phyloP scores from a whole-genome alignment of 2,113 vertebrate genomes.

The Malurus melanocephalus region DNA sequence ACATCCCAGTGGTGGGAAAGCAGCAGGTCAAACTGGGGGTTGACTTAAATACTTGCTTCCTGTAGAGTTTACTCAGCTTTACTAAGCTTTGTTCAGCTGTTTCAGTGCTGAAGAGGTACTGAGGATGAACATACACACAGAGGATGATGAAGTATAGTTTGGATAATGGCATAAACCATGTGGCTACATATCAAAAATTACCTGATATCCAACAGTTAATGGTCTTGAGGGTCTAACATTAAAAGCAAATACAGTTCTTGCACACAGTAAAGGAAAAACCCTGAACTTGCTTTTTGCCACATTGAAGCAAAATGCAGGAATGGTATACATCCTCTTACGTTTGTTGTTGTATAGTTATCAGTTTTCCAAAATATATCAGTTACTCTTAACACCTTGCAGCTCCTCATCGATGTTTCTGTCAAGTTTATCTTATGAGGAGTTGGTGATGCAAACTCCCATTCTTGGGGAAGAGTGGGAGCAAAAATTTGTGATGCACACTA shows the following conservation, averaged over 20 bases:
- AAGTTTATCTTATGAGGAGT: background rate
- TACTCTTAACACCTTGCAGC: background rate
- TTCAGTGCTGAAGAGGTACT: background rate
- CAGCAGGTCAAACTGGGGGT: background rate
- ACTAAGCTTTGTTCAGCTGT: background rate
- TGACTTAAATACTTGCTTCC: background rate
- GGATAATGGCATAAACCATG: background rate
- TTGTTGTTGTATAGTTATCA: background rate
- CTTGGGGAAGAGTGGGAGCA: background rate
- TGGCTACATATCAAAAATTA: background rate
- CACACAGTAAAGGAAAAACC: background rate
- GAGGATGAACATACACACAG: background rate
- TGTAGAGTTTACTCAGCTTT: background rate
- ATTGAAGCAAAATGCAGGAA: background rate
- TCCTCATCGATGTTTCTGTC: background rate
- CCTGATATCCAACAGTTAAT: background rate
- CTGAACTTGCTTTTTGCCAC: background rate
- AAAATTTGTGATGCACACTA: background rate
- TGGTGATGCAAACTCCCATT: background rate
- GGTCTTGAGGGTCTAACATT: background rate
- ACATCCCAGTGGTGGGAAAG: background rate
- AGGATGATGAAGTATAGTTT: background rate
- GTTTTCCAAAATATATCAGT: background rate
- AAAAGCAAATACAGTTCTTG: background rate
- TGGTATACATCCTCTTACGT: fast-evolving